Conservation (phyloP, 2,797 vertebrate species). For the Typhlichthys eigenmanni region DNA sequence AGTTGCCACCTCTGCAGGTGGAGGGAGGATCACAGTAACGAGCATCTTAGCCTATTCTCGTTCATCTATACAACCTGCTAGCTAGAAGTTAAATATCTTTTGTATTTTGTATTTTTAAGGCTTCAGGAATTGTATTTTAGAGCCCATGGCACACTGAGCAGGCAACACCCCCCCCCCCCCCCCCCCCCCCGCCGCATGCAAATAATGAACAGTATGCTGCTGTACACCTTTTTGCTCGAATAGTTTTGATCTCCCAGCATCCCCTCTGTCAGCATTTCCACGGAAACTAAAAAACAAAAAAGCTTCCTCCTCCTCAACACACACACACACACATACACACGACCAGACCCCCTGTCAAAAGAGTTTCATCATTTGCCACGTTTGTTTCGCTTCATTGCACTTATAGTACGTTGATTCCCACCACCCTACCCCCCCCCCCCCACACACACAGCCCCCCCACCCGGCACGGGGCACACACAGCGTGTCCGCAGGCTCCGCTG, state of each 20-base stretch:
- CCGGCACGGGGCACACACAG: neutral
- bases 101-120: too few species aligned
- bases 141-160: too few species aligned
- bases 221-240: neutral
- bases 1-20: neutral
- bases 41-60: too few species aligned
- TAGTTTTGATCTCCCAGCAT: constrained; percentile 1
- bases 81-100: too few species aligned
- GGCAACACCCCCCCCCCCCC: too few species aligned
- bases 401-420: neutral
- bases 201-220: too few species aligned
- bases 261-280: neutral
- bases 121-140: too few species aligned
- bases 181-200: too few species aligned
- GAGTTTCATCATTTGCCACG: constrained; percentile 50
- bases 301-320: neutral
- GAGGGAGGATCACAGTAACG: too few species aligned
- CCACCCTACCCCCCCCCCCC: too few species aligned
- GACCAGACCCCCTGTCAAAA: constrained; percentile 10
- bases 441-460: neutral
- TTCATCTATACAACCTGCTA: too few species aligned
- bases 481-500: too few species aligned
- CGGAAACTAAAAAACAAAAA: neutral
- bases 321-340: neutral
- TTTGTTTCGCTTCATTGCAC: constrained; percentile 52